Evolutionary conservation across 1,140 invertebrate species (phyloP).

Genomic region (Aphaenogaster floridana): DNA sequence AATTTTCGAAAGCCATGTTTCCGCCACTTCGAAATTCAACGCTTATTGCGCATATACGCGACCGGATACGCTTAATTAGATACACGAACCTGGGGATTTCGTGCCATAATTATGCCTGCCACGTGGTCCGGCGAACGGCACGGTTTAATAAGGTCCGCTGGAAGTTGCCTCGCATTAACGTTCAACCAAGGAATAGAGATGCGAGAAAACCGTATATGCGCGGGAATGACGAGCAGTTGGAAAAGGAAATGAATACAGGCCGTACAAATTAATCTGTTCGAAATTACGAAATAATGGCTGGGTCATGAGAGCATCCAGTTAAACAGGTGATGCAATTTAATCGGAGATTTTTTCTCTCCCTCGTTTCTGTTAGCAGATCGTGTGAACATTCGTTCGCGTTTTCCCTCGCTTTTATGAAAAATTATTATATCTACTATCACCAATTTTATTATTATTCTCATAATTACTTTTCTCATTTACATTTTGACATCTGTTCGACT

Average conservation of each 20-base stretch:
- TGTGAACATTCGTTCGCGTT: background rate
- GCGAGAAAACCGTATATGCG: background rate
- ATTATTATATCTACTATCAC: constrained; percentile 16
- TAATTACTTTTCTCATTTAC: too few relatives aligned
- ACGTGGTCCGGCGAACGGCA: constrained; percentile 19
- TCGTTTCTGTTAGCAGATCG: background rate
- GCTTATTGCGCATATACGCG: constrained; percentile 1
- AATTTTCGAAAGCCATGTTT: constrained; percentile 32
- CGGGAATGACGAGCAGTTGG: background rate
- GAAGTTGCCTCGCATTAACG: constrained; percentile 74
- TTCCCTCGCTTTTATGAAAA: constrained; percentile 1
- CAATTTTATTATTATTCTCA: constrained; percentile 11
- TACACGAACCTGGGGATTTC: background rate
- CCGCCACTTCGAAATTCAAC: constrained; percentile 20
- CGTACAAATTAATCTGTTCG: constrained; percentile 66
- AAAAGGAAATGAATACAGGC: constrained; percentile 16
- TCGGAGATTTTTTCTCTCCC: background rate
- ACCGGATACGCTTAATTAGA: constrained; percentile 40
- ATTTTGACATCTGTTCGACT: too few relatives aligned
- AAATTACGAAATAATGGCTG: constrained; percentile 63
- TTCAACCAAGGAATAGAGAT: constrained; percentile 58
- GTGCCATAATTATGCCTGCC: background rate
- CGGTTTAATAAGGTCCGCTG: constrained; percentile 65
- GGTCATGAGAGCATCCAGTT: background rate
- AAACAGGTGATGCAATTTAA: constrained; percentile 25